Evolutionary conservation across 2,888 invertebrate species (phyloP).

Genomic region (Drosophila sordidula): DNA sequence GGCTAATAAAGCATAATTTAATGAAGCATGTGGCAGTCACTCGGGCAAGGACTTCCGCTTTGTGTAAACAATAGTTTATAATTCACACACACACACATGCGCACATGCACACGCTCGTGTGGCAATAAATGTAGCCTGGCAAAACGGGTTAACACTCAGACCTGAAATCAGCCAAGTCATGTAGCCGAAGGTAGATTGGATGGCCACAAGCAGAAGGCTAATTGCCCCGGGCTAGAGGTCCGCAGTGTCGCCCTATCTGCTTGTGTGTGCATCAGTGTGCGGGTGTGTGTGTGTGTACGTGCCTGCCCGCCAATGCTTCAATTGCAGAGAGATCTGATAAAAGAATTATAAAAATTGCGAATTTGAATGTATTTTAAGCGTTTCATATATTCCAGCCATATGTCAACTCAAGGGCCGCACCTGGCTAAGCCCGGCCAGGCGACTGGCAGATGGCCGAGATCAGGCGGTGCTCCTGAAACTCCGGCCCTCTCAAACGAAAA

Average conservation of each 20-base stretch:
- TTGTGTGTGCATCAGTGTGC: neutral
- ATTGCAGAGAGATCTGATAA: no score
- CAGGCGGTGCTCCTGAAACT: conserved; percentile 24
- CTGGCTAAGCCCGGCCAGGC: conserved; percentile 32
- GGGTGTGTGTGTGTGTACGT: neutral
- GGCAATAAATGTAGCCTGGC: conserved; percentile 54
- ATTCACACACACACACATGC: conserved; percentile 54
- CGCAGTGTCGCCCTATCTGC: conserved; percentile 32
- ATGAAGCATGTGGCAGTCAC: conserved; percentile 77
- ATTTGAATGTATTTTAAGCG: conserved; percentile 41
- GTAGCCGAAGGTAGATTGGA: conserved; percentile 17
- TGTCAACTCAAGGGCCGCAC: conserved; percentile 15
- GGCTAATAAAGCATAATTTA: conserved; percentile 83
- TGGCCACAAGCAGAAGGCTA: conserved; percentile 41
- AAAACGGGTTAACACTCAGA: conserved; percentile 62
- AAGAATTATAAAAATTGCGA: conserved; percentile 14
- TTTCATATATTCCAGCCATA: conserved; percentile 24
- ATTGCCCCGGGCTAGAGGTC: conserved; percentile 51
- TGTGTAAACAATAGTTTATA: conserved; percentile 82
- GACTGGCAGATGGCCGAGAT: conserved; percentile 21
- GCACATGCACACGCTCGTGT: conserved; percentile 20
- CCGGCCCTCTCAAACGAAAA: conserved; percentile 17
- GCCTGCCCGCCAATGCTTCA: no score
- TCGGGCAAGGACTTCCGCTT: conserved; percentile 76
- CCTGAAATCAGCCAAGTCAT: conserved; percentile 55